phyloP scores from a whole-genome alignment of 2,888 invertebrate genomes.

The Cremastobaeus sp. region DNA sequence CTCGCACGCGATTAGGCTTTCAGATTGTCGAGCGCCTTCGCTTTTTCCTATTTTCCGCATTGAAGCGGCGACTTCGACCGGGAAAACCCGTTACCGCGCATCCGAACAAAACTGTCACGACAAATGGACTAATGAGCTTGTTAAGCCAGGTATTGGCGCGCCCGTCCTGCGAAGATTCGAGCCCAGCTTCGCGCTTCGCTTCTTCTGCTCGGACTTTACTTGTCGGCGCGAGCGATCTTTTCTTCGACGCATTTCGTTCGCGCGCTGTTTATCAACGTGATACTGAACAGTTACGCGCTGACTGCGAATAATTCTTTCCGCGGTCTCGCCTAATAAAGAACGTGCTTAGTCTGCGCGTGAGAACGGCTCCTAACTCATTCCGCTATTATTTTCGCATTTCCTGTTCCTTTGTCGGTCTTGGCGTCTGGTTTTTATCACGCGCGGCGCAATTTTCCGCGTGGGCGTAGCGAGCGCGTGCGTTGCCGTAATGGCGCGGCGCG shows the following conservation, averaged over 20 bases:
- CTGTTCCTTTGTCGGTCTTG: conserved; percentile 37
- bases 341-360: conserved; percentile 26
- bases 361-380: conserved; percentile 33
- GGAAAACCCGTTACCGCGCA: conserved; percentile 43
- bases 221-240: neutral
- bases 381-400: conserved; percentile 51
- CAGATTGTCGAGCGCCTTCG: conserved; percentile 30
- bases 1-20: conserved; percentile 45
- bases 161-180: conserved; percentile 58
- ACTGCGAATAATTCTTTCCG: conserved; percentile 24
- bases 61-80: conserved; percentile 39
- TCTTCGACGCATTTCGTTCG: neutral
- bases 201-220: conserved; percentile 5
- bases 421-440: conserved; percentile 47
- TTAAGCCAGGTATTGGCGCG: conserved; percentile 66
- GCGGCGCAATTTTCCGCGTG: conserved; percentile 37
- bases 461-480: conserved; percentile 43
- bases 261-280: conserved; percentile 26
- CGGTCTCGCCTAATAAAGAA: conserved; percentile 12
- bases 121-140: conserved; percentile 73
- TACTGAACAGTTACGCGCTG: conserved; percentile 27
- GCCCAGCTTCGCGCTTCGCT: neutral
- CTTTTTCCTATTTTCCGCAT: conserved; percentile 9
- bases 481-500: conserved; percentile 62
- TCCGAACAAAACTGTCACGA: conserved; percentile 65